Evolutionary conservation across 2,113 vertebrate species (phyloP).

Genomic region (Ifrita kowaldi): DNA sequence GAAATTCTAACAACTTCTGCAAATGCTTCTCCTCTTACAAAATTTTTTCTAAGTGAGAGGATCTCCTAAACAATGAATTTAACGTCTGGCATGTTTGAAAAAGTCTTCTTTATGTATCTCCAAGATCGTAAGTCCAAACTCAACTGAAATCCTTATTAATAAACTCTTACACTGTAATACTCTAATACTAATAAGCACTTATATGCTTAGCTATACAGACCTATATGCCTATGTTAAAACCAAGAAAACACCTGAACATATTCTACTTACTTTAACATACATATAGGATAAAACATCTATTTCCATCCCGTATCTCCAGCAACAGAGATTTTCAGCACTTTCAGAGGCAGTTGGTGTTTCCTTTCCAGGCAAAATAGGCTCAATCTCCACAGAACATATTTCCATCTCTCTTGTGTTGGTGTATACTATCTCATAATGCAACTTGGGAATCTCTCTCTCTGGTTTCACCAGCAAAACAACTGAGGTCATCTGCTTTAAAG

Average conservation of each 20-base stretch:
- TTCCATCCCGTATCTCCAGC: constrained; percentile 44
- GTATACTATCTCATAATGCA: neutral
- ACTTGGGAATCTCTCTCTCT: neutral
- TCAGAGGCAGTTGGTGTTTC: neutral
- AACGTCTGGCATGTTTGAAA: neutral
- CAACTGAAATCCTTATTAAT: neutral
- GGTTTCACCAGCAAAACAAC: constrained; percentile 37
- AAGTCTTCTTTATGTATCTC: neutral
- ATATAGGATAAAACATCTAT: constrained; percentile 78
- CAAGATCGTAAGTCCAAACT: neutral
- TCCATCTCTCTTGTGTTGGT: neutral
- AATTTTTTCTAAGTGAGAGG: neutral
- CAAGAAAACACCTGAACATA: neutral
- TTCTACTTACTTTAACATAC: constrained; percentile 81
- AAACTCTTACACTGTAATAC: neutral
- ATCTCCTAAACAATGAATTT: neutral
- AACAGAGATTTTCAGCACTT: neutral
- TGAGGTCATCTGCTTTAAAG: constrained; percentile 50
- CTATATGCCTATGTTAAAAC: neutral
- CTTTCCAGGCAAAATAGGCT: neutral
- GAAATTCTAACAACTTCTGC: neutral
- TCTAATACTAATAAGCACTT: neutral
- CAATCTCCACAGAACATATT: neutral
- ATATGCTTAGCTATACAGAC: neutral
- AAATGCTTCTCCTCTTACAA: neutral